These are phyloP conservation scores for Scaptomyza tumidula DNA, from an alignment of 2,888 invertebrate species.

Conservation along the genomic window DNA sequence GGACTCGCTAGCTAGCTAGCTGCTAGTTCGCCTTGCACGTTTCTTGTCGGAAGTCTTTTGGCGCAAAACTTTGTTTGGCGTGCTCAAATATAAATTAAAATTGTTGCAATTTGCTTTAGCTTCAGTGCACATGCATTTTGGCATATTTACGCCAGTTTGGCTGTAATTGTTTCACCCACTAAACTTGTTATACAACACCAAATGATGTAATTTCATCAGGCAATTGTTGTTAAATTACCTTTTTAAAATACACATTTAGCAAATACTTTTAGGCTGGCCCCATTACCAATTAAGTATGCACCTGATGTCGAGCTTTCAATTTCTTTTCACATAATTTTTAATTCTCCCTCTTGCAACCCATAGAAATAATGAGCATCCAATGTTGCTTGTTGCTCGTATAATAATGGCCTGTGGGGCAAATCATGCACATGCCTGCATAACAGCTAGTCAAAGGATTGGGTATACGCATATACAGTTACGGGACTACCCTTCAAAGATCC, in stretches of 20 bases:
- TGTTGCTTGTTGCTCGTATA: conserved; percentile 26
- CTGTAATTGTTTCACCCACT: conserved; percentile 14
- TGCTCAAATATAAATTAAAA: conserved; percentile 65
- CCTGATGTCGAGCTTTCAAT: conserved; percentile 8
- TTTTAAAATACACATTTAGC: no score
- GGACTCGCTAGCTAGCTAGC: conserved; percentile 9
- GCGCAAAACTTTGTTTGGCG: conserved; percentile 37
- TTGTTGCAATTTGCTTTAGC: conserved; percentile 56
- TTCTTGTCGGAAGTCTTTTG: conserved; percentile 12
- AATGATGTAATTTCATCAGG: neutral
- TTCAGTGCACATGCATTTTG: conserved; percentile 30
- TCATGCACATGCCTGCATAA: conserved; percentile 23
- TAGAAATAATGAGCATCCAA: conserved; percentile 36
- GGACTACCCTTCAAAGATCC: conserved; percentile 1
- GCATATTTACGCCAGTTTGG: conserved; percentile 23
- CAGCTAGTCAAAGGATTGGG: conserved; percentile 42
- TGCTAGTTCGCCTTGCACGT: conserved; percentile 7
- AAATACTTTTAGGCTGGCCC: no score
- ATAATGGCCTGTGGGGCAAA: conserved; percentile 31
- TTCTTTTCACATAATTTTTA: conserved; percentile 12
- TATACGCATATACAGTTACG: conserved; percentile 7
- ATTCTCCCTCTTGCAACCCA: neutral
- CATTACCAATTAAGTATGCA: neutral
- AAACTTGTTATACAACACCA: conserved; percentile 4
- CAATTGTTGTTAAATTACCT: neutral